Evolutionary conservation across 1,140 invertebrate species (phyloP).

Genomic region (Drosophila willistoni): DNA sequence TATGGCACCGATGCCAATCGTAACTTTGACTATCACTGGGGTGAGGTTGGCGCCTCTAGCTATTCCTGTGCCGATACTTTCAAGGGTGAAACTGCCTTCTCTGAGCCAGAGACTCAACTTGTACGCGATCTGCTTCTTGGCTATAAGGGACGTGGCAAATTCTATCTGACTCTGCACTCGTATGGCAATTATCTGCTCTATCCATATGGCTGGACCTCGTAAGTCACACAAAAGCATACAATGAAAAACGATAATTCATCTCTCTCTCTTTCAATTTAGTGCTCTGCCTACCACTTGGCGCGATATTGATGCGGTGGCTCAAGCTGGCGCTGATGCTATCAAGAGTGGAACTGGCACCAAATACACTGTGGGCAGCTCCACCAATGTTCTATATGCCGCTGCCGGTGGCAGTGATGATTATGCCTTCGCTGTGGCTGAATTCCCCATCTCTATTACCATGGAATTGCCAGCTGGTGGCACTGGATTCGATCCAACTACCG

Average conservation of each 20-base stretch:
- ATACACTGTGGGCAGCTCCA: slow-evolving; percentile 87
- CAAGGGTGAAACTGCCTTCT: slow-evolving; percentile 86
- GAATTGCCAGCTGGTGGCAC: slow-evolving; percentile 88
- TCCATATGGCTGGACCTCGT: slow-evolving; percentile 88
- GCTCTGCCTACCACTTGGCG: slow-evolving; percentile 70
- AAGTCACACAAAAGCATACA: slow-evolving; percentile 35
- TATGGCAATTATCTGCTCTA: slow-evolving; percentile 88
- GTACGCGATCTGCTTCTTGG: slow-evolving; percentile 83
- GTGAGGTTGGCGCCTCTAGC: slow-evolving; percentile 86
- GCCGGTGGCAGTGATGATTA: slow-evolving; percentile 88
- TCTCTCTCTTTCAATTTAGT: slow-evolving; percentile 19
- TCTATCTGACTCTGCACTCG: slow-evolving; percentile 89
- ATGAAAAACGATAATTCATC: background rate
- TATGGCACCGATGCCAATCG: slow-evolving; percentile 87
- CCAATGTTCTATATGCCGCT: slow-evolving; percentile 85
- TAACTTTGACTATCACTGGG: slow-evolving; percentile 89
- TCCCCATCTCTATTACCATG: slow-evolving; percentile 88
- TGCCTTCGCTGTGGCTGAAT: slow-evolving; percentile 85
- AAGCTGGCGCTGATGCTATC: slow-evolving; percentile 83
- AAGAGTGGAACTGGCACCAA: slow-evolving; percentile 82
- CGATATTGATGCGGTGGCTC: slow-evolving; percentile 82
- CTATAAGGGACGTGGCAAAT: slow-evolving; percentile 84
- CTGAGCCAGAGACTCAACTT: slow-evolving; percentile 87
- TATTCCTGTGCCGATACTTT: slow-evolving; percentile 88
- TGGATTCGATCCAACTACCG: slow-evolving; percentile 87